A percentile compares a stretch with the other conserved stretches of the same genome.
These are phyloP conservation scores for Pao palembangensis DNA, from an alignment of 2,113 vertebrate species.

Conservation along the genomic window DNA sequence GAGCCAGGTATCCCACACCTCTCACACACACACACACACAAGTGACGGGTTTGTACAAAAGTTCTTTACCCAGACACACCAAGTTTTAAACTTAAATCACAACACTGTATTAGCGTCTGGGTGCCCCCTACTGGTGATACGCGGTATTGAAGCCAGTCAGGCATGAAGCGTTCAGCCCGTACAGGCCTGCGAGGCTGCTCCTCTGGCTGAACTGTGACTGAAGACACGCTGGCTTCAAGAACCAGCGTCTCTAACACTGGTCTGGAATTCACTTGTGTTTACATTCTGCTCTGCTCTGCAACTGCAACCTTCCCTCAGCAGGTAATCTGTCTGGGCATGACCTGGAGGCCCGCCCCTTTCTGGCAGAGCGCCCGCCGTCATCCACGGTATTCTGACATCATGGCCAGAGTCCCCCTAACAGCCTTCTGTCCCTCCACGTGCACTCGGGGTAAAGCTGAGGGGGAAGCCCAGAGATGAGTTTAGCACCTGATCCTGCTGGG, in stretches of 20 bases:
- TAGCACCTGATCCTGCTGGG: slow-evolving; percentile 64
- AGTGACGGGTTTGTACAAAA: too few species aligned
- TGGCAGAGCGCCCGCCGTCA: slow-evolving; percentile 37
- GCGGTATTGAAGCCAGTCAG: background rate
- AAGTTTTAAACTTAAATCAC: too few species aligned
- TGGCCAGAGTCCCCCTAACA: slow-evolving; percentile 49
- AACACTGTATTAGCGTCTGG: too few species aligned
- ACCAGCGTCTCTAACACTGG: slow-evolving; percentile 28
- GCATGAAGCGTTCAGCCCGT: background rate
- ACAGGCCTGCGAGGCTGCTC: background rate
- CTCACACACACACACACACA: slow-evolving; percentile 17
- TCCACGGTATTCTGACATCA: slow-evolving; percentile 68
- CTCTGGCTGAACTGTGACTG: slow-evolving; percentile 9
- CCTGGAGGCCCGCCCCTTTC: slow-evolving; percentile 37
- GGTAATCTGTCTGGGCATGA: slow-evolving; percentile 70
- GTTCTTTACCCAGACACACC: too few species aligned
- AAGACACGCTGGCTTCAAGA: slow-evolving; percentile 11
- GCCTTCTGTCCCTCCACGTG: slow-evolving; percentile 34
- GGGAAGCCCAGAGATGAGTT: slow-evolving; percentile 71
- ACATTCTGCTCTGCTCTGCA: slow-evolving; percentile 47
- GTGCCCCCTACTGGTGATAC: background rate
- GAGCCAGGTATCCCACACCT: slow-evolving; percentile 33
- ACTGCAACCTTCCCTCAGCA: slow-evolving; percentile 38
- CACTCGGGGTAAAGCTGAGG: slow-evolving; percentile 72
- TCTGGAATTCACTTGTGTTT: slow-evolving; percentile 57